Evolutionary conservation across 2,888 invertebrate species (phyloP).

Genomic region (Phoenoteleia sp.): DNA sequence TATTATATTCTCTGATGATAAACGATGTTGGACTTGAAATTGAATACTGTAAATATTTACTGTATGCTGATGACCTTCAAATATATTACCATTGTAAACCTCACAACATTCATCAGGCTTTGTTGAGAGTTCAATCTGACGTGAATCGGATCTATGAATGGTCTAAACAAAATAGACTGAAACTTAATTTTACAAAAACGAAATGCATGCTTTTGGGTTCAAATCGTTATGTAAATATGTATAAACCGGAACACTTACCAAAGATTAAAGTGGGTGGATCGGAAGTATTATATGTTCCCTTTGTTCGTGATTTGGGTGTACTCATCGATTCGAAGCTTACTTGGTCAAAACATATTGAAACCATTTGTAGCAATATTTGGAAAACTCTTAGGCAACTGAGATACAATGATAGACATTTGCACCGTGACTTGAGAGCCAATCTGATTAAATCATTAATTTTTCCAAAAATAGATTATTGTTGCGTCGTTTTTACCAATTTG

Average conservation of each 20-base stretch:
- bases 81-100: no score
- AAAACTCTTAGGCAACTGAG: conserved; percentile 33
- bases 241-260: background rate
- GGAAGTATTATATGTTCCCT: background rate
- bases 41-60: no score
- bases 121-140: background rate
- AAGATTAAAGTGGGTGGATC: background rate
- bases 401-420: conserved; percentile 23
- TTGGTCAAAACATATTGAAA: background rate
- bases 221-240: background rate
- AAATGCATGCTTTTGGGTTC: background rate
- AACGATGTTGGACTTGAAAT: no score
- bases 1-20: background rate
- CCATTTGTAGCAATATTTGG: background rate
- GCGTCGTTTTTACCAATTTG: no score
- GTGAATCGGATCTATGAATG: background rate
- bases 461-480: background rate
- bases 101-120: no score
- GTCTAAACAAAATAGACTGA: background rate
- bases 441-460: background rate
- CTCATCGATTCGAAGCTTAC: background rate
- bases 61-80: no score
- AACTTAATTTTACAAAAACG: background rate
- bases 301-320: background rate
- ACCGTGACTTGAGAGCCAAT: background rate